Evolutionary conservation across 1,140 invertebrate species (phyloP).

Genomic region (Zaprionus kolodkinae): DNA sequence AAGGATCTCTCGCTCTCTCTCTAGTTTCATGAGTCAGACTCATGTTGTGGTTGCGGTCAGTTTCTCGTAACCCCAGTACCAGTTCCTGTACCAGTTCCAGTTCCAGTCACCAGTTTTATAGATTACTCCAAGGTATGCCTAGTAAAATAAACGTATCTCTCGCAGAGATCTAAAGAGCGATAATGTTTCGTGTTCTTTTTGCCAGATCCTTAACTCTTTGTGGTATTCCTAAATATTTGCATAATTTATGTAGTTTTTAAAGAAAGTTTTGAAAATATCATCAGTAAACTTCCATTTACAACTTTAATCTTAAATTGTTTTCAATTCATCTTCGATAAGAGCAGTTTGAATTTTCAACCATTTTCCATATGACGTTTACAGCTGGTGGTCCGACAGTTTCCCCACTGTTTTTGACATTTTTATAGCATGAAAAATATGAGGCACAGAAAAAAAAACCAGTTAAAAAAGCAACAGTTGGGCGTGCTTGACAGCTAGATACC

Average conservation of each 20-base stretch:
- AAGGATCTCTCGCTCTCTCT: not conserved
- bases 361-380: constrained; percentile 37
- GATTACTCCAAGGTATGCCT: not conserved
- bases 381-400: constrained; percentile 37
- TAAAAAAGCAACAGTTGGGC: not conserved
- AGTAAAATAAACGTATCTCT: too few species aligned
- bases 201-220: too few species aligned
- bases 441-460: constrained; percentile 20
- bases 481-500: not conserved
- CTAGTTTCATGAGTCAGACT: constrained; percentile 9
- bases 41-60: constrained; percentile 44
- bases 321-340: not conserved
- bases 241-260: too few species aligned
- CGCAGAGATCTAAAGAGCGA: too few species aligned
- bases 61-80: not conserved
- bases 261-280: too few species aligned
- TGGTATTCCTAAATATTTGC: too few species aligned
- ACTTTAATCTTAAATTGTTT: not conserved
- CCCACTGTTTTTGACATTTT: constrained; percentile 73
- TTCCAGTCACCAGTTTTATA: not conserved
- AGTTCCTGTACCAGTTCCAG: not conserved
- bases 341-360: constrained; percentile 15
- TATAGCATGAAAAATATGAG: constrained; percentile 47
- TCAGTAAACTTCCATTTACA: too few species aligned
- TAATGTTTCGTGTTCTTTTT: too few species aligned